Evolutionary conservation across 1,140 invertebrate species (phyloP), one percentile per base, ranked within the genome.

Genomic region (Brachionus sp.): DNA sequence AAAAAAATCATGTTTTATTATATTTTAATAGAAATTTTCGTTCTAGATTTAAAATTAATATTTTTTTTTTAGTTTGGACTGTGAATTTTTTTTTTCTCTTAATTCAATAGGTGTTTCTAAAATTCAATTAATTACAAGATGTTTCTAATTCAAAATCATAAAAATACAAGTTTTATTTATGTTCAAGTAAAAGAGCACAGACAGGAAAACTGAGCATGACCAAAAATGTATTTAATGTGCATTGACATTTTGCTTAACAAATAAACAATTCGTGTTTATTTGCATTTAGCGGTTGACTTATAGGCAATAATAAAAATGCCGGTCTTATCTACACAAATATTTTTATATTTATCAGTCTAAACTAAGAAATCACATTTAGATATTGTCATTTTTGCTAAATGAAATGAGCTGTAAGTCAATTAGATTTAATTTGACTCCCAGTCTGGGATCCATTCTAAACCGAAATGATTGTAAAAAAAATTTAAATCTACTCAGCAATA

Each of bases 381-480:
- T 16, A 39, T 39, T 39, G 37, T 39, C 16, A 70, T 37, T 39
- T 37, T 7, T 19, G 16, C n/a, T 1, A 70, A 37, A 70, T 70
- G 37, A 70, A 70, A 70, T 70, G 66, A 70, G 16, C 19, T 70
- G 37, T 19, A 70, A 39, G 16, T 70, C 66, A 33, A 70, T 70
- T 19, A 16, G 66, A 16, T 70, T 70, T 1, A 42, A 42, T 19
- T n/a, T 37, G 29, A 39, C 9, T 42, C 4, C 50, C 3, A 19
- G 19, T 57, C 50, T 23, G 50, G 50, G n/a, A 57, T n/a, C 5
- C n/a, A 7, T 19, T 23, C 25, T 33, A 16, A 66, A n/a, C 3
- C 13, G 25, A 33, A n/a, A 12, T 33, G 13, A 66, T 33, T 33
- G 25, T n/a, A 66, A 33, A 66, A n/a, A 12, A n/a, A 66, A 33